Percentiles rank a stretch among this genome's conserved stretches.
phyloP scores from a whole-genome alignment of 2,113 vertebrate genomes.

The Nycticebus coucang region DNA sequence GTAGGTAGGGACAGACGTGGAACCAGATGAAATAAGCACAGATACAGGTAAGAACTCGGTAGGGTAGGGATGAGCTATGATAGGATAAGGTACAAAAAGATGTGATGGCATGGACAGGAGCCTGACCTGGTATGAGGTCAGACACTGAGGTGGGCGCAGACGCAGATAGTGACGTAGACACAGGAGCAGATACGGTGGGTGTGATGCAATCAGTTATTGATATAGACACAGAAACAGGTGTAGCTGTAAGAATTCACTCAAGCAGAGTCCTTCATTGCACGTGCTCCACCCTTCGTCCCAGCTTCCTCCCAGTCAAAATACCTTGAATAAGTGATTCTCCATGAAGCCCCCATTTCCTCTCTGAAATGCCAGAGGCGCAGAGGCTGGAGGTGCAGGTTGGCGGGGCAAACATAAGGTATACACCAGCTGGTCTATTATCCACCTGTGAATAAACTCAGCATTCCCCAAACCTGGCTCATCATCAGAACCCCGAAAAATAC shows the following conservation, averaged over 20 bases:
- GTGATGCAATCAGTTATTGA: accelerated
- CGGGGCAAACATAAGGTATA: accelerated
- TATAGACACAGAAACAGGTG: accelerated
- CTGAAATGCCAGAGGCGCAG: background rate
- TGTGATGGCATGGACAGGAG: too few relatives aligned
- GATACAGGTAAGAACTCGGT: background rate
- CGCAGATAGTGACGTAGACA: accelerated
- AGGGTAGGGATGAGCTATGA: too few relatives aligned
- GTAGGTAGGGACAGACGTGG: accelerated
- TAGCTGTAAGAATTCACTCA: accelerated
- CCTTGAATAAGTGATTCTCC: background rate
- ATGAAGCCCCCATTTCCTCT: too few relatives aligned
- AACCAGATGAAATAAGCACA: accelerated
- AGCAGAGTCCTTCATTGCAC: accelerated
- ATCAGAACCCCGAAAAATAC: accelerated
- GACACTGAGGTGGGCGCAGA: background rate
- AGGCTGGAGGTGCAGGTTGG: accelerated
- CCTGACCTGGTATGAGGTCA: too few relatives aligned
- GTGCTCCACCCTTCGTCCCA: background rate
- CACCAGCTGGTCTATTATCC: accelerated
- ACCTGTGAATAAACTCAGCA: accelerated
- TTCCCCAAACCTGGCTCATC: background rate
- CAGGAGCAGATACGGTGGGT: background rate
- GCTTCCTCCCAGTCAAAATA: background rate
- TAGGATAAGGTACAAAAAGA: too few relatives aligned